Evolutionary conservation across 2,797 vertebrate species (phyloP), one percentile per base, ranked within the genome.

Genomic region (Protosalanx chinensis): DNA sequence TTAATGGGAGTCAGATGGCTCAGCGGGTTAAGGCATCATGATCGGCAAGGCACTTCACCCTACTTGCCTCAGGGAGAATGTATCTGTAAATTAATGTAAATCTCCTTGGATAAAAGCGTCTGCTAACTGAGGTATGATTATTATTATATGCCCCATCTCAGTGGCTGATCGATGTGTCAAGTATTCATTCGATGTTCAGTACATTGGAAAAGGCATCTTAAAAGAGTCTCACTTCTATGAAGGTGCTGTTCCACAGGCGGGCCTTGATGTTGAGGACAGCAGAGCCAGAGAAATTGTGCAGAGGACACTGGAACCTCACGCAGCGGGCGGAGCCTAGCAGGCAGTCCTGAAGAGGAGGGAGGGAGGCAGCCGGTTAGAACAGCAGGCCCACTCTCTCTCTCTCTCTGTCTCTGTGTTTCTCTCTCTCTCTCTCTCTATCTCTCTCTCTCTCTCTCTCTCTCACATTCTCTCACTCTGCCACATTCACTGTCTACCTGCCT

Each of bases 221-320:
- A 41, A 41, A 41, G 37, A 41, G 29, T 10, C 72, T 74, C 64
- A 96, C 97, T 95, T 98, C 96, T 75, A 96, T 92, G 81, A 98
- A 98, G 27, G 93, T 97, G 89, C 95, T 91, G 86, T 98, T 97
- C 96, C 96, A 98, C 64, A 98, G 87, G 23, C 94, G 90, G 51
- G 93, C 97, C 6, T 92, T 92, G 57, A 97, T 91, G 0, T 82
- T 94, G 72, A 98, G 88, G 58, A 92, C 85, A 0, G 93, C 92
- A 0, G 90, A 88, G 0, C 93, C 93, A 8, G 95, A 93, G 49
- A 98, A 93, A 77, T 92, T 95, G 78, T 92, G 91, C 37, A 98
- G 93, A 0, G 95, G 94, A 81, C 97, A 98, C 71, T 91, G 94
- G 82, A 95, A 92, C 6, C 93, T 77, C n/a, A 92, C 62, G 16